A percentile compares a stretch with the other conserved stretches of the same genome.
These are phyloP conservation scores for Ovis aries DNA, from an alignment of 2,113 vertebrate species.

Conservation along the genomic window DNA sequence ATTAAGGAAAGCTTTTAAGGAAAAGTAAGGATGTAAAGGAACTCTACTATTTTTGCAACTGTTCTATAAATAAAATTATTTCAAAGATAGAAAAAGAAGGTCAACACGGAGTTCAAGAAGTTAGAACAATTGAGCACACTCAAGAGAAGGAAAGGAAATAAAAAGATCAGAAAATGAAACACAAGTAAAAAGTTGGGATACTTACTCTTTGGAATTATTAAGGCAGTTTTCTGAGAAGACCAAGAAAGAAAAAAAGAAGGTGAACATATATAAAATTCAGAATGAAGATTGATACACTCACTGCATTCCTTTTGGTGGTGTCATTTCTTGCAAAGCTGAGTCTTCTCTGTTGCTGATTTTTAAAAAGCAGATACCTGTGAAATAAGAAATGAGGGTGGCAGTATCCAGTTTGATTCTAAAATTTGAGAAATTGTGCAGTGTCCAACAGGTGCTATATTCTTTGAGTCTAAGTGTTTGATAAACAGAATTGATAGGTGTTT, in stretches of 20 bases:
- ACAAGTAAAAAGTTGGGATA: background rate
- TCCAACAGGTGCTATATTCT: background rate
- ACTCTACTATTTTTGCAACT: background rate
- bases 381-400: background rate
- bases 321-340: background rate
- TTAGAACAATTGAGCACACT: background rate
- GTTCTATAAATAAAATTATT: background rate
- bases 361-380: background rate
- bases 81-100: background rate
- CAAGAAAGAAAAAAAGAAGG: background rate
- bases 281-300: background rate
- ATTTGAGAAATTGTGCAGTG: background rate
- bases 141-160: background rate
- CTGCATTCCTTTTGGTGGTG: background rate
- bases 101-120: background rate
- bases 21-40: background rate
- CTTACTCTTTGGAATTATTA: background rate
- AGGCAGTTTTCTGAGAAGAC: background rate
- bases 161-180: background rate
- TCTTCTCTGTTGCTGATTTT: background rate
- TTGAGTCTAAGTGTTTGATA: background rate
- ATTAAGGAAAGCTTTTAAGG: background rate
- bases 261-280: background rate
- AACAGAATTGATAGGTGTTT: background rate
- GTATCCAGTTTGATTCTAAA: background rate